These are phyloP conservation scores for Leptobrachium ailaonicum DNA, from an alignment of 2,113 vertebrate species.

Conservation along the genomic window DNA sequence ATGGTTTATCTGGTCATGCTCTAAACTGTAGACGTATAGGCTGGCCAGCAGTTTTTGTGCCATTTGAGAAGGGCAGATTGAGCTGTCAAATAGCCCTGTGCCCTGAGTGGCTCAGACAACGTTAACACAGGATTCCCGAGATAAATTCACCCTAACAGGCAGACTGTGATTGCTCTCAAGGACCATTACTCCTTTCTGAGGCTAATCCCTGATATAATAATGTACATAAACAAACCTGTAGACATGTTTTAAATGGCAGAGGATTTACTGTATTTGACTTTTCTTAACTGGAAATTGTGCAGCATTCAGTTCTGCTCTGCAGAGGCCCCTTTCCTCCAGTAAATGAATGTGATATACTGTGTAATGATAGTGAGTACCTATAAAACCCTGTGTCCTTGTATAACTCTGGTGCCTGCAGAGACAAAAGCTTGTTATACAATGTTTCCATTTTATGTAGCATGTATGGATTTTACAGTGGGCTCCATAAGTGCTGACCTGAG, in stretches of 20 bases:
- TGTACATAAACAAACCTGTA: constrained; percentile 38
- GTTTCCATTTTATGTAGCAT: no score
- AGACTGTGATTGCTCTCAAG: constrained; percentile 32
- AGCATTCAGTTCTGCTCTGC: constrained; percentile 1
- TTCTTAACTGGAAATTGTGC: constrained; percentile 27
- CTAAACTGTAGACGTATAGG: neutral
- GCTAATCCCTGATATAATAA: constrained; percentile 37
- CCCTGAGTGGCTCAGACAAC: neutral
- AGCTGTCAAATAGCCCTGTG: constrained; percentile 3
- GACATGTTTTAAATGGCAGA: constrained; percentile 18
- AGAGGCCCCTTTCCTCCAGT: neutral
- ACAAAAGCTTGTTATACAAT: neutral
- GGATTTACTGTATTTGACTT: constrained; percentile 47
- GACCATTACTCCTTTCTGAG: constrained; percentile 42
- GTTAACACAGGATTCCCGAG: constrained; percentile 17
- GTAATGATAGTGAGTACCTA: constrained; percentile 26
- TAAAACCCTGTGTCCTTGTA: constrained; percentile 35
- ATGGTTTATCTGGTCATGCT: neutral
- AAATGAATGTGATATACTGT: constrained; percentile 21
- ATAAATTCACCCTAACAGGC: constrained; percentile 28
- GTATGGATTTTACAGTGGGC: no score
- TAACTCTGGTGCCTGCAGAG: constrained; percentile 9
- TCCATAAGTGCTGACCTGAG: no score
- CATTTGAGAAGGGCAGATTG: neutral
- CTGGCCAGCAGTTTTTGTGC: neutral